phyloP scores from a whole-genome alignment of 2,888 invertebrate genomes.

The Muschampia plurimacula region DNA sequence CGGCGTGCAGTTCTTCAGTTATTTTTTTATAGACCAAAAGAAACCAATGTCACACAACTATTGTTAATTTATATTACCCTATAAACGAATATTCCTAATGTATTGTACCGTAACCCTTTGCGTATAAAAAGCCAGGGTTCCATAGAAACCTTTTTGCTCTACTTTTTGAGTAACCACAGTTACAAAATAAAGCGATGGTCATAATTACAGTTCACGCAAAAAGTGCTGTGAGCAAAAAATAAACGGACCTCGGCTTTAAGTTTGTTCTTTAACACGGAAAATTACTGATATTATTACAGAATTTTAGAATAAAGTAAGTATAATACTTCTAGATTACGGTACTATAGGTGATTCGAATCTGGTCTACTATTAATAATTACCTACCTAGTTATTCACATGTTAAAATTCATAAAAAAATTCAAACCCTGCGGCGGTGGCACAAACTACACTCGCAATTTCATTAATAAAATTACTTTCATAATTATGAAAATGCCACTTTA shows the following conservation, averaged over 20 bases:
- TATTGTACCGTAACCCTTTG: conserved; percentile 72
- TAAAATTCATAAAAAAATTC: too few species aligned
- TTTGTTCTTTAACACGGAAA: neutral
- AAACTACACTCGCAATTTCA: too few species aligned
- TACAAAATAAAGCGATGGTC: conserved; percentile 69
- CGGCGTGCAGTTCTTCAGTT: conserved; percentile 60
- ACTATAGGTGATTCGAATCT: too few species aligned
- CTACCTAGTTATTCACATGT: too few species aligned
- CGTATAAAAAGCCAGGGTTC: conserved; percentile 56
- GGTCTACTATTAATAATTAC: too few species aligned
- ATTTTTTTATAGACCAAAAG: conserved; percentile 75
- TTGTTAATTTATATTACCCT: conserved; percentile 75
- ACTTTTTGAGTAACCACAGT: conserved; percentile 79
- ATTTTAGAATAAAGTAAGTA: neutral
- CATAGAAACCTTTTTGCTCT: conserved; percentile 74
- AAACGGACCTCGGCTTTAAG: conserved; percentile 44
- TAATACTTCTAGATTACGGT: too few species aligned
- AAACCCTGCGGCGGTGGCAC: too few species aligned
- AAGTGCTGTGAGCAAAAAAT: conserved; percentile 51
- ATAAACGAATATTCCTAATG: conserved; percentile 68
- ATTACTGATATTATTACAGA: neutral
- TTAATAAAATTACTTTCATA: too few species aligned
- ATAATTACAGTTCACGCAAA: conserved; percentile 54
- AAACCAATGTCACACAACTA: conserved; percentile 67
- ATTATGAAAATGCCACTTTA: too few species aligned